Evolutionary conservation across 2,113 vertebrate species (phyloP).

Genomic region (Eolophus roseicapilla): DNA sequence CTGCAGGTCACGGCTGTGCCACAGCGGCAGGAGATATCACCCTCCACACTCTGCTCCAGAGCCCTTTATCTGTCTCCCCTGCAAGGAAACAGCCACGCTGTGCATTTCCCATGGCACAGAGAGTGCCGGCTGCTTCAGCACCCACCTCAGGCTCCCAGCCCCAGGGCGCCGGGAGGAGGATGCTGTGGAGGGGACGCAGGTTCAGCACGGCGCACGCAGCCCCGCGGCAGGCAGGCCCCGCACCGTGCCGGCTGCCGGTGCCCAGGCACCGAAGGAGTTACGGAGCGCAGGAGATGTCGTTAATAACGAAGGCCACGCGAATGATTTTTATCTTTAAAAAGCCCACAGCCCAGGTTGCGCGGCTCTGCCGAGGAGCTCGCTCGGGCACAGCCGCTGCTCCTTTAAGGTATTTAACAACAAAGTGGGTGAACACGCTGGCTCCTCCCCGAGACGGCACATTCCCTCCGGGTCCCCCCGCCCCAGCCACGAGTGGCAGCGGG

Average conservation of each 20-base stretch:
- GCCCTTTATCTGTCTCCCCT: background rate
- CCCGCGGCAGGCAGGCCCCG: background rate
- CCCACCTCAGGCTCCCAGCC: background rate
- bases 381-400: slow-evolving; percentile 58
- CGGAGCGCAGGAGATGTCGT: background rate
- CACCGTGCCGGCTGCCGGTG: background rate
- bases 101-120: background rate
- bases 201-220: background rate
- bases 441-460: slow-evolving; percentile 58
- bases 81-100: background rate
- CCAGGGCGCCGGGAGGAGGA: background rate
- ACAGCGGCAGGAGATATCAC: background rate
- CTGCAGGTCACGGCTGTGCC: slow-evolving; percentile 15
- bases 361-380: slow-evolving; percentile 29
- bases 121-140: background rate
- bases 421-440: slow-evolving; percentile 50
- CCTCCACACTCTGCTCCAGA: background rate
- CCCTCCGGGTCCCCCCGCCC: slow-evolving; percentile 63
- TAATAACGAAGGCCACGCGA: slow-evolving; percentile 37
- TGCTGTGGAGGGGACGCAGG: background rate
- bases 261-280: slow-evolving; percentile 52
- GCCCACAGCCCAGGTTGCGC: slow-evolving; percentile 42
- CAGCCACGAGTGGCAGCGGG: slow-evolving; percentile 23
- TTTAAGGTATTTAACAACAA: slow-evolving; percentile 70
- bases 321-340: slow-evolving; percentile 66